Percentiles rank a stretch among this genome's conserved stretches.
phyloP scores from a whole-genome alignment of 1,140 invertebrate species.

The Steinernema khuongi region DNA sequence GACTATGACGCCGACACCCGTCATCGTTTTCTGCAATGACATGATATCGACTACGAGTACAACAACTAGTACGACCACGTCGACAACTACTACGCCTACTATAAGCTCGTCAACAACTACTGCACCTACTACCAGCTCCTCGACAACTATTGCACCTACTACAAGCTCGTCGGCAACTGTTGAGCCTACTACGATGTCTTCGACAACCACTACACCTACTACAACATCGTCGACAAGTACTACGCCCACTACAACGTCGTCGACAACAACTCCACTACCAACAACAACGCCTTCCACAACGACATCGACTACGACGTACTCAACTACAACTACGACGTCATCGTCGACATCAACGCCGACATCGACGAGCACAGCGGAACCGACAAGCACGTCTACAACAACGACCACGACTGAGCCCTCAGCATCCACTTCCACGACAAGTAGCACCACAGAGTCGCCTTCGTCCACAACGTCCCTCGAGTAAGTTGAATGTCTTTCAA shows the following conservation, averaged over 20 bases:
- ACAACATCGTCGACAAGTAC: neutral
- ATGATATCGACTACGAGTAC: no score
- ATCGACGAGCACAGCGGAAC: no score
- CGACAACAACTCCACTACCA: neutral
- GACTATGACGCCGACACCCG: neutral
- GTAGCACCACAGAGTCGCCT: neutral
- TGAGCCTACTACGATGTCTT: no score
- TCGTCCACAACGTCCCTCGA: no score
- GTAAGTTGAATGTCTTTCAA: no score
- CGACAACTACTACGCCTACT: neutral
- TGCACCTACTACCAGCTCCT: neutral
- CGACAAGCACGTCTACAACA: neutral
- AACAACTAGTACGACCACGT: neutral
- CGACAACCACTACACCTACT: neutral
- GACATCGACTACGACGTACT: neutral
- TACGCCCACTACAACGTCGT: neutral
- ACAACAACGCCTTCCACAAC: neutral
- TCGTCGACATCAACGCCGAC: neutral
- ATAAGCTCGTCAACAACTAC: neutral
- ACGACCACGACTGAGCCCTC: neutral
- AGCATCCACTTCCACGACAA: neutral
- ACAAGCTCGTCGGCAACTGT: neutral
- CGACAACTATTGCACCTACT: neutral
- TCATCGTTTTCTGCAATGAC: no score
- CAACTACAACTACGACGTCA: neutral